A percentile compares a stretch with the other conserved stretches of the same genome.
Evolutionary conservation across 1,140 invertebrate genomes (phyloP).

Genomic region (Rhopalosiphum maidis): DNA sequence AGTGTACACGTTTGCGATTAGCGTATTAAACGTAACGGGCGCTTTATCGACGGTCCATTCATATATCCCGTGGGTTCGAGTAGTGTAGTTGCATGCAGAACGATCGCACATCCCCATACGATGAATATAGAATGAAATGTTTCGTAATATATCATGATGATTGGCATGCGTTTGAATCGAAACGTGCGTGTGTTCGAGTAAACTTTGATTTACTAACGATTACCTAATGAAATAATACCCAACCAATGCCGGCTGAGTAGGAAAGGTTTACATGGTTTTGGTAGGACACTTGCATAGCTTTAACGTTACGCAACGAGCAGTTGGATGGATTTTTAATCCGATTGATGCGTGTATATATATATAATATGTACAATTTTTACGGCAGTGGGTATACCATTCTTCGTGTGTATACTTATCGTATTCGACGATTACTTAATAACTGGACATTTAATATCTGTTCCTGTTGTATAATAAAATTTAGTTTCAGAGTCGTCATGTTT

Average conservation of each 20-base stretch:
- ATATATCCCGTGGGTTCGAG: no score
- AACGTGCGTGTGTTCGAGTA: background rate
- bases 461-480: background rate
- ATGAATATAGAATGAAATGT: background rate
- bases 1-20: background rate
- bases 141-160: background rate
- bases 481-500: background rate
- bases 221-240: conserved; percentile 47
- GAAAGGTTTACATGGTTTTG: background rate
- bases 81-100: background rate
- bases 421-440: background rate
- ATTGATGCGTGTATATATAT: background rate
- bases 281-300: background rate
- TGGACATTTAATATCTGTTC: background rate
- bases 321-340: conserved; percentile 51
- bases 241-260: background rate
- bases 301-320: conserved; percentile 50
- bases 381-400: background rate
- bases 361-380: background rate
- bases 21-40: background rate
- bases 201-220: background rate
- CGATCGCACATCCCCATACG: background rate
- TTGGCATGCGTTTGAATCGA: background rate
- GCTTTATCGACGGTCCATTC: background rate
- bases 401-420: background rate